Evolutionary conservation across 2,888 invertebrate genomes (phyloP), one percentile per base, ranked within the genome.

Genomic region (Vesta saturnalis): DNA sequence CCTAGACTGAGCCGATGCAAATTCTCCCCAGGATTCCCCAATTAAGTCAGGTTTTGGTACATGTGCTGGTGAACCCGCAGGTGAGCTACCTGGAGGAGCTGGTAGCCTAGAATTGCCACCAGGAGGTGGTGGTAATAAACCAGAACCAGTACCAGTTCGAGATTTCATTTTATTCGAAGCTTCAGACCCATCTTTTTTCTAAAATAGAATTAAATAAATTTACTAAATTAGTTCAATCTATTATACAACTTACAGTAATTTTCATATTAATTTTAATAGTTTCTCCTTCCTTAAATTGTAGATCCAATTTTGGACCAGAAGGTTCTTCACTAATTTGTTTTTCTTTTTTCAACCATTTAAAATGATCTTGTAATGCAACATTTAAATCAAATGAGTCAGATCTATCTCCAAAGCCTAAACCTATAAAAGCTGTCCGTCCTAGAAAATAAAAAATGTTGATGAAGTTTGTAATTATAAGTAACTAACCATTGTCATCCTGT

Each of bases 221-320:
- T 21, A 10, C 12, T 16, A 21, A 6, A 57, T 47, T 46, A 19
- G 0, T 57, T 19, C 5, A 57, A 56, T 46, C 19, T 18, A 21
- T 10, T 10, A 21, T 46, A 49, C 23, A 23, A 14, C 86, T 84
- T 87, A 95, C 95, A 73, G 95, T 94, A 74, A 96, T 96, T 86
- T 96, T 95, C 94, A 99, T 96, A 82, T 98, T 99, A 70, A 99
- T 97, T 86, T 97, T 99, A 74, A 99, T 99, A 0, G 99, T 99
- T 87, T 99, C 97, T 16, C 99, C 99, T 81, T 99, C 99, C 82
- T 99, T 99, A 83, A 99, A 99, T 57, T 97, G 94, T 62, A 99
- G 88, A 87, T 99, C 98, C 47, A 99, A 86, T 77, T 95, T 92
- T 72, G 92, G 93, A 71, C 90, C 90, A 69, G 90, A 76, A 90